Evolutionary conservation across 2,113 vertebrate genomes (phyloP).

Genomic region (Ceyx melanurus): DNA sequence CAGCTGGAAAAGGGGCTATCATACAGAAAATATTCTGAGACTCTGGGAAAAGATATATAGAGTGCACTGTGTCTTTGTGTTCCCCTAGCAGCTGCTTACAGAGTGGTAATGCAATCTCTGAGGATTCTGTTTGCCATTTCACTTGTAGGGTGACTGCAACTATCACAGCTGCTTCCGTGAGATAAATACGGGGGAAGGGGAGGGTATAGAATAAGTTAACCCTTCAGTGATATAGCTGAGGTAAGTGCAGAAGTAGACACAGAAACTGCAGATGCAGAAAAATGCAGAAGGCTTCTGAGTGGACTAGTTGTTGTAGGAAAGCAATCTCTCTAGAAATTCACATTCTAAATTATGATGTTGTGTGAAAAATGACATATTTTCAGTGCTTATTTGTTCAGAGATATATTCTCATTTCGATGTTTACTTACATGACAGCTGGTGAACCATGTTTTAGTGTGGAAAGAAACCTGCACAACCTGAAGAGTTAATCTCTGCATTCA

Average conservation of each 20-base stretch:
- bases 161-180: not conserved
- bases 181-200: slow-evolving; percentile 1
- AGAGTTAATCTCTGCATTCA: not conserved
- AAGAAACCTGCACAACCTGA: not conserved
- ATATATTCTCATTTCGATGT: not conserved
- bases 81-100: slow-evolving; percentile 48
- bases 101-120: slow-evolving; percentile 3
- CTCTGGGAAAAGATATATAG: slow-evolving; percentile 38
- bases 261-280: not conserved
- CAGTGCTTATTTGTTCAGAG: not conserved
- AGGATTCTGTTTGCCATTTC: slow-evolving; percentile 33
- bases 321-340: not conserved
- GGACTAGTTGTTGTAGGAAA: not conserved
- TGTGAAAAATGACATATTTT: not conserved
- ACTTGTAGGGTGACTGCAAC: slow-evolving; percentile 6
- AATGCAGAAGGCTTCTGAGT: not conserved
- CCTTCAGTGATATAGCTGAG: not conserved
- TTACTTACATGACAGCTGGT: not conserved
- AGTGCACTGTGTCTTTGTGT: not conserved
- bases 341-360: not conserved
- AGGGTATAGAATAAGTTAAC: not conserved
- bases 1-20: slow-evolving; percentile 38
- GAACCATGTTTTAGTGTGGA: not conserved
- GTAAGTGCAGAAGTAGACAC: not conserved
- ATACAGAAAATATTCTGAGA: slow-evolving; percentile 47